Conservation (phyloP, 2,113 vertebrate species). For the Mirounga angustirostris region DNA sequence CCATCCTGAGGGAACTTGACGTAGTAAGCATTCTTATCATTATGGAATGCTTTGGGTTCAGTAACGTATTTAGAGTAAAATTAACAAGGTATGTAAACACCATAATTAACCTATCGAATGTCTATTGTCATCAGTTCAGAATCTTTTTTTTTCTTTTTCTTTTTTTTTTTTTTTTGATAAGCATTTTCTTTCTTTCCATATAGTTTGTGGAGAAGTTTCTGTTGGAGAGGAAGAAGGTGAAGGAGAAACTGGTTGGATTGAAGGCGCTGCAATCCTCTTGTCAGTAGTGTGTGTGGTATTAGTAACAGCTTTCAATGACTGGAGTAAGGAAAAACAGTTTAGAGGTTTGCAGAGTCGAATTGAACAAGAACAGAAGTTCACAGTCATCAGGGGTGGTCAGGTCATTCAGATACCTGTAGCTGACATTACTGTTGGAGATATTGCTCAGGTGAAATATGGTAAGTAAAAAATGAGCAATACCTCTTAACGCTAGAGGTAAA, state of each 20-base stretch:
- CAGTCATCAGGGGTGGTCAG: constrained; percentile 96
- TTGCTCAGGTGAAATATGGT: constrained; percentile 99
- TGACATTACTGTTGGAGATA: constrained; percentile 97
- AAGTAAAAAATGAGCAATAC: constrained; percentile 73
- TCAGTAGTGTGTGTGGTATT: constrained; percentile 98
- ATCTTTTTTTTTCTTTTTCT: background rate
- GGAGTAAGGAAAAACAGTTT: constrained; percentile 99
- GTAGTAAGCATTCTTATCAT: background rate
- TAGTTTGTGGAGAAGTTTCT: constrained; percentile 95
- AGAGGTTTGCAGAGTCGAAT: constrained; percentile 98
- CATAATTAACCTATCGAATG: background rate
- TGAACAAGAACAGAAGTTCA: constrained; percentile 99
- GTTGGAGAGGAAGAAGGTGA: constrained; percentile 95
- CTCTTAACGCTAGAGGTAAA: background rate
- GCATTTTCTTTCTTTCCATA: constrained; percentile 78
- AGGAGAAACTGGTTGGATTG: constrained; percentile 98
- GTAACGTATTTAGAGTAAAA: background rate
- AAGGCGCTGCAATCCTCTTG: constrained; percentile 97
- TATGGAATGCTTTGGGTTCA: background rate
- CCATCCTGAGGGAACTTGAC: background rate
- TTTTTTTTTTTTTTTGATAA: constrained; percentile 17
- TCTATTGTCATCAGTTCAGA: background rate
- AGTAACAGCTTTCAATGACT: constrained; percentile 99
- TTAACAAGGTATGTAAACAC: background rate
- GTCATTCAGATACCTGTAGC: constrained; percentile 99